phyloP scores from a whole-genome alignment of 2,113 vertebrate genomes.

The Andinoacara biseriatus region DNA sequence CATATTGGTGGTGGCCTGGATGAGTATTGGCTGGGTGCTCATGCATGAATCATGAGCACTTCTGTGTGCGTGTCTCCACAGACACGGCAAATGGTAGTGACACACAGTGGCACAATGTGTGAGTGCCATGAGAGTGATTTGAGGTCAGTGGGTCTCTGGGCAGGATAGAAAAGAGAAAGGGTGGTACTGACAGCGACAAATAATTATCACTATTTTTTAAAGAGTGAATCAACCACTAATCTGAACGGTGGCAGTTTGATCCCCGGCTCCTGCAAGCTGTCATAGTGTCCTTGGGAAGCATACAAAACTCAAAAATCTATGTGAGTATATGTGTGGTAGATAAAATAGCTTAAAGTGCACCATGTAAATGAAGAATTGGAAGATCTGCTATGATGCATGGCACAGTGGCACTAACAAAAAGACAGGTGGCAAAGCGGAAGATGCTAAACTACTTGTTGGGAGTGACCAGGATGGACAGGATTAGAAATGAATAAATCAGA shows the following conservation, averaged over 20 bases:
- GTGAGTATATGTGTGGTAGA: neutral
- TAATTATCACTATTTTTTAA: rapidly evolving
- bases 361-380: rapidly evolving
- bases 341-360: neutral
- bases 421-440: neutral
- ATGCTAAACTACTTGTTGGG: neutral
- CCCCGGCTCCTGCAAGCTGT: neutral
- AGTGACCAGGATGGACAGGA: neutral
- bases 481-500: neutral
- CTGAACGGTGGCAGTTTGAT: neutral
- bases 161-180: neutral
- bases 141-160: constrained; percentile 29
- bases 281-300: neutral
- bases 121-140: constrained; percentile 7
- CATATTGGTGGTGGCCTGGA: constrained; percentile 18
- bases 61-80: neutral
- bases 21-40: neutral
- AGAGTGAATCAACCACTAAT: rapidly evolving
- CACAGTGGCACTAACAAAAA: no score
- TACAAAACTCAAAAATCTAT: rapidly evolving
- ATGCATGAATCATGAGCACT: neutral
- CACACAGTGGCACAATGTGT: constrained; percentile 1
- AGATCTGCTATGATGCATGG: rapidly evolving
- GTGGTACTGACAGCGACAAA: neutral
- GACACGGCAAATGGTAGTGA: neutral